A percentile compares a stretch with the other conserved stretches of the same genome.
Conservation (phyloP, 2,888 invertebrate genomes). For the Elegia similella region DNA sequence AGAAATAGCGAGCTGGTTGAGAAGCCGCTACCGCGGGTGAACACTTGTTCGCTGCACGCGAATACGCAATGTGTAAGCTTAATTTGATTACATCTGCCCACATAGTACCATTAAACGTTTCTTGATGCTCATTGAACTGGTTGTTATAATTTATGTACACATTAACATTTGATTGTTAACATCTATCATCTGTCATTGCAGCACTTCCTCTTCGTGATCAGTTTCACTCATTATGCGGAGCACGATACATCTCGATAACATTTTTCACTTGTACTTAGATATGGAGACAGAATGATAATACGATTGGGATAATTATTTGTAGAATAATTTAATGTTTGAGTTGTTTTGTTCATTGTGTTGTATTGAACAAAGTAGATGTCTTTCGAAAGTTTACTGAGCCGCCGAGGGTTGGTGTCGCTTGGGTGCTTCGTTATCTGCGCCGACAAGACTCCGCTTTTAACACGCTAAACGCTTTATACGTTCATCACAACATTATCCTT, state of each 20-base stretch:
- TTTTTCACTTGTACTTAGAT: slow-evolving; percentile 12
- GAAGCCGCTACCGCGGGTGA: slow-evolving; percentile 25
- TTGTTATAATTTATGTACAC: slow-evolving; percentile 25
- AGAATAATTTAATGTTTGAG: too few species aligned
- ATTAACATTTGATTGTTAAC: slow-evolving; percentile 30
- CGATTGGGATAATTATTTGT: not conserved
- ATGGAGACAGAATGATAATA: slow-evolving; percentile 1
- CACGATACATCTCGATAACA: slow-evolving; percentile 32
- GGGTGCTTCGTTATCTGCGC: slow-evolving; percentile 45
- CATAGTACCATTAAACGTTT: slow-evolving; percentile 4
- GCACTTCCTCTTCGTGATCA: slow-evolving; percentile 47
- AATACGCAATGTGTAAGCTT: slow-evolving; percentile 6
- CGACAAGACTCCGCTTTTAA: slow-evolving; percentile 70
- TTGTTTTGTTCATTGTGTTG: not conserved
- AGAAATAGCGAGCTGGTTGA: slow-evolving; percentile 42
- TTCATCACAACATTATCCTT: slow-evolving; percentile 78
- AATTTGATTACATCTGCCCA: slow-evolving; percentile 19
- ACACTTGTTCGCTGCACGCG: slow-evolving; percentile 13
- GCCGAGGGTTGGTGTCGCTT: slow-evolving; percentile 26
- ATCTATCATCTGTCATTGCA: slow-evolving; percentile 53
- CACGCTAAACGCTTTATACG: slow-evolving; percentile 69
- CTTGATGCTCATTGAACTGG: slow-evolving; percentile 17
- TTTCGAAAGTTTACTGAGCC: slow-evolving; percentile 1
- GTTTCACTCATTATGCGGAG: slow-evolving; percentile 41
- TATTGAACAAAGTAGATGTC: not conserved